Base-by-base conservation (phyloP, 2,888 invertebrate genomes). In the Trichopria drosophilae region DNA sequence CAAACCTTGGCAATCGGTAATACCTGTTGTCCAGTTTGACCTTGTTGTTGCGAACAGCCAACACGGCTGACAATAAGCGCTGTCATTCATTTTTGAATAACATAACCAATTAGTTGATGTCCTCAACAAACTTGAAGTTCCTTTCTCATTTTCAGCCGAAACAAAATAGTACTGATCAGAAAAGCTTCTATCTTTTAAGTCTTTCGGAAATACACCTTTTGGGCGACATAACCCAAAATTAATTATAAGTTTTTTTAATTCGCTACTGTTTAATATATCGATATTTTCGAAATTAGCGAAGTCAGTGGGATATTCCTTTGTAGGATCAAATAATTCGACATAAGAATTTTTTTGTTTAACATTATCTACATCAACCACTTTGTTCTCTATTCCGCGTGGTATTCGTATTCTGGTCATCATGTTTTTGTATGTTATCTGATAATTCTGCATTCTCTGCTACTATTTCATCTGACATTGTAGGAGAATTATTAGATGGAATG, bases 211-310 rank as follows among this genome's bases (percentile, higher is more conserved):
- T 18, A 48, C 44, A 29, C 49, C 49, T 12, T 22, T 12, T 16
- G 45, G 53, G n/a, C 45, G 29, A 41, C 49, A 49, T n/a, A 49
- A 32, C 24, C 53, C 49, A 31, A 10, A 28, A 4, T 40, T 22
- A 20, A 53, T n/a, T 34, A 34, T 34, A 18, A 34, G 34, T 34
- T 34, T 32, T 32, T 16, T 34, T 16, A 34, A 34, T 19, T 16
- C 12, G 20, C 9, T 18, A 2, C 10, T 34, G 20, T 15, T 34
- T 7, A n/a, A 34, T 15, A 34, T 34, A 34, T 34, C 7, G 6
- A 34, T 6, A 34, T 34, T 34, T 34, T 18, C 10, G 18, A 34
- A 34, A 15, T 34, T 18, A 34, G 34, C 34, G 12, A 34, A 34
- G 20, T 34, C 34, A 34, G 18, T 34, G n/a, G 34, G 34, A 18